Evolutionary conservation across 2,797 vertebrate genomes (phyloP), one percentile per base, ranked within the genome.

Genomic region (Podarcis siculus): DNA sequence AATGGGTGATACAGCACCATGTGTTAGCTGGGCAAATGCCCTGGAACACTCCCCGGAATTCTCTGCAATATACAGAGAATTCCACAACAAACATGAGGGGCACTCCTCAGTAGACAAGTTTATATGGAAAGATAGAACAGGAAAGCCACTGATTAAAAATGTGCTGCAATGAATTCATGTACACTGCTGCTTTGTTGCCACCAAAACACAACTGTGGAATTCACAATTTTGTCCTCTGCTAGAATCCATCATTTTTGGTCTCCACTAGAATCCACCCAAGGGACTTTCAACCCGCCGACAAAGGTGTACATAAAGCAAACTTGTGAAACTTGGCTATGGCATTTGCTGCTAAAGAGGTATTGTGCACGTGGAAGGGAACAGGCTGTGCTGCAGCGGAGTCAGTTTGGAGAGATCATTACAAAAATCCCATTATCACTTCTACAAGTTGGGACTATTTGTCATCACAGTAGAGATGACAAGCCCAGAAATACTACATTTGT

Each of bases 321-420:
- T 45, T 89, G 91, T 91, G 85, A 91, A 45, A 1, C 67, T 23
- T 75, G 89, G 91, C 86, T 92, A 79, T 8, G 89, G 77, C 81
- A 93, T 96, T 95, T 95, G 93, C 94, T 87, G 21, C 93, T 92
- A 92, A 95, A 95, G 90, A 94, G 93, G 82, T 83, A 94, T 92
- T 92, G 92, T 85, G 90, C 95, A 93, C 91, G 92, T 93, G 90
- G 92, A 94, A 96, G 92, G 39, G 97, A 97, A 97, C 91, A 93
- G 92, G 94, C 89, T 8, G 15, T 84, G 88, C 91, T 94, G 95
- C 95, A 96, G 94, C 96, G 94, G 94, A 98, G 97, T 96, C 92
- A 87, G 96, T 97, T 97, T 97, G 95, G 97, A 97, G 96, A 98
- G 97, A 98, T 98, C 98, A 98, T 98, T 98, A 98, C 97, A 98